A percentile compares a stretch with the other conserved stretches of the same genome.
These are phyloP conservation scores for Lasioglossum morio DNA, from an alignment of 2,888 invertebrate genomes.

Conservation along the genomic window DNA sequence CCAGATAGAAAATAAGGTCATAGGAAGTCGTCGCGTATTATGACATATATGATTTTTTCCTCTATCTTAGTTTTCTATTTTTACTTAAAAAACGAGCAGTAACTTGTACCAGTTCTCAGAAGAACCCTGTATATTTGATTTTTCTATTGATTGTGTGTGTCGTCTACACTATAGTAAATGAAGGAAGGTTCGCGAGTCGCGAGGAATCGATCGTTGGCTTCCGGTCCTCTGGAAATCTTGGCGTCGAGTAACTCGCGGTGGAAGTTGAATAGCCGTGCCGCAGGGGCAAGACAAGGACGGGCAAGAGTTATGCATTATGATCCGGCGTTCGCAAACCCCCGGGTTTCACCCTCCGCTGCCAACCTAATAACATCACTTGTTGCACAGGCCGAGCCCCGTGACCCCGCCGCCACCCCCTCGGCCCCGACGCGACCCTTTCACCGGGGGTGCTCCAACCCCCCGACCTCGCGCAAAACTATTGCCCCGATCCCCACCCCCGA, in stretches of 20 bases:
- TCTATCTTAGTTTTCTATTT: no score
- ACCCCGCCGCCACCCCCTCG: slow-evolving; percentile 38
- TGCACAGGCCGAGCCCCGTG: slow-evolving; percentile 73
- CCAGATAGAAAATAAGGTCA: no score
- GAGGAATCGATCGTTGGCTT: slow-evolving; percentile 41
- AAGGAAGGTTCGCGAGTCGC: not conserved
- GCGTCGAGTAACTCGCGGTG: slow-evolving; percentile 42
- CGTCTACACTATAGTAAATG: not conserved
- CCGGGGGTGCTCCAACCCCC: slow-evolving; percentile 4
- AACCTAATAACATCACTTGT: slow-evolving; percentile 84
- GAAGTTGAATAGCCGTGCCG: slow-evolving; percentile 64
- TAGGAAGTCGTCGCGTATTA: no score
- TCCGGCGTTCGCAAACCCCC: slow-evolving; percentile 72
- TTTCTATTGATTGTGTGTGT: not conserved
- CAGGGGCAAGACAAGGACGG: slow-evolving; percentile 78
- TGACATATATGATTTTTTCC: no score
- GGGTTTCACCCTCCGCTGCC: slow-evolving; percentile 54
- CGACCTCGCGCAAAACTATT: slow-evolving; percentile 69
- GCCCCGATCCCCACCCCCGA: slow-evolving; percentile 48
- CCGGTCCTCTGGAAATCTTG: slow-evolving; percentile 50
- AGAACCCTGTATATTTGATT: not conserved
- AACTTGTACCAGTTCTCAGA: no score
- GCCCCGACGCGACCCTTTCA: slow-evolving; percentile 7
- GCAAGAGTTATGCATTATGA: slow-evolving; percentile 84
- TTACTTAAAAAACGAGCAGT: no score